Evolutionary conservation across 2,888 invertebrate genomes (phyloP).

Genomic region (Hydraecia micacea): DNA sequence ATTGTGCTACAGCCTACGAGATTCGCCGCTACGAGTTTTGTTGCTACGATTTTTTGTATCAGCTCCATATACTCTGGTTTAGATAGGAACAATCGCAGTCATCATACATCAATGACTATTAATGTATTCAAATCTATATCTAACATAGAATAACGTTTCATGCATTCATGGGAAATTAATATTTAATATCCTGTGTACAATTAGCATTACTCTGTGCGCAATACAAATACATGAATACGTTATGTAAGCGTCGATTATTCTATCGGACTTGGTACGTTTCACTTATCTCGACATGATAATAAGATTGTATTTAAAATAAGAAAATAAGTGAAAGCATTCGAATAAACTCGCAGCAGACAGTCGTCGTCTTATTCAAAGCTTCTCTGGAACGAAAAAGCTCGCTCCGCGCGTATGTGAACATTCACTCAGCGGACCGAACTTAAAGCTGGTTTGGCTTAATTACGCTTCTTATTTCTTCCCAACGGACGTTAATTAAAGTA

Average conservation of each 20-base stretch:
- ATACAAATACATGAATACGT: slow-evolving; percentile 54
- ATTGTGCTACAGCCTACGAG: slow-evolving; percentile 39
- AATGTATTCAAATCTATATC: slow-evolving; percentile 30
- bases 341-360: slow-evolving; percentile 74
- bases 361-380: slow-evolving; percentile 70
- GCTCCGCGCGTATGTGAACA: slow-evolving; percentile 78
- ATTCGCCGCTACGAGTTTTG: slow-evolving; percentile 33
- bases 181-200: slow-evolving; percentile 62
- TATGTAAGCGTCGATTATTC: slow-evolving; percentile 29
- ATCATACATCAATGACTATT: slow-evolving; percentile 3
- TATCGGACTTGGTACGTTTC: slow-evolving; percentile 25
- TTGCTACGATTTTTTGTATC: slow-evolving; percentile 25
- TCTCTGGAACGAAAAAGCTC: slow-evolving; percentile 74
- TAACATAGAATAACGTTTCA: slow-evolving; percentile 34
- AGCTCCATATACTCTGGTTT: background rate
- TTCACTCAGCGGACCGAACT: slow-evolving; percentile 71
- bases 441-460: slow-evolving; percentile 77
- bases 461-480: slow-evolving; percentile 73
- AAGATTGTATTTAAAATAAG: slow-evolving; percentile 72
- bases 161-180: slow-evolving; percentile 58
- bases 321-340: slow-evolving; percentile 75
- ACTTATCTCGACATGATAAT: slow-evolving; percentile 51
- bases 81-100: background rate
- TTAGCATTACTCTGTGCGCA: slow-evolving; percentile 44
- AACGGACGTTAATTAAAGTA: slow-evolving; percentile 82